Base-by-base conservation (phyloP, 2,797 vertebrate species). In the Lepilemur ruficaudatus region DNA sequence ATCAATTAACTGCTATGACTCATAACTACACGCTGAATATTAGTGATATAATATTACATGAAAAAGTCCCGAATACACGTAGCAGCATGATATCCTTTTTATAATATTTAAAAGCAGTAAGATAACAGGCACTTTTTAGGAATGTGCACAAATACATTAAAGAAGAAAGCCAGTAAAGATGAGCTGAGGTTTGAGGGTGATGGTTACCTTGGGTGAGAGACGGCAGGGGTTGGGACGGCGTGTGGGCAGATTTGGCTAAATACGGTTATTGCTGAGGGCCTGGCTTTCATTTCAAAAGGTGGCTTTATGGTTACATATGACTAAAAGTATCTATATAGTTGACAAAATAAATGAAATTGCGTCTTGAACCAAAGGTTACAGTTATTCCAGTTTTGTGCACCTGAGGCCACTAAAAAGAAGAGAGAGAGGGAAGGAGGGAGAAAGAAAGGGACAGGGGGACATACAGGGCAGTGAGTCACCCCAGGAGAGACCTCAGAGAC, bases 141-240 rank as follows among this genome's bases (percentile, higher is more conserved):
- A 72, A 65, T 48, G 50, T 7, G 28, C 4, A 6, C 35, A 32
- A 41, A 52, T n/a, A 32, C 35, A 11, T 81, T 41, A 18, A n/a
- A 30, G 65, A 32, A 57, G 67, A 67, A 65, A 80, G 28, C 4
- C 23, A 82, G n/a, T 28, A n/a, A 38, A 7, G 28, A 67, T 41
- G 23, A 63, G 15, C 5, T 32, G 18, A 80, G 18, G 5, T 0
- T 32, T 55, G n/a, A 28, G 7, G 32, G 4, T 4, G 5, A 1
- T 46, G 65, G 6, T 30, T 35, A 7, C 59, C 2, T 6, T 43
- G 25, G 35, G 48, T 73, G 20, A 69, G 59, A 43, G 28, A 20
- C 12, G 1, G 30, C 22, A 25, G 6, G 7, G 9, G 3, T 18
- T 7, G 22, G 32, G 22, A 14, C 41, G 3, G 0, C 12, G 2